These are phyloP conservation scores for Portevinia maculata DNA, from an alignment of 2,888 invertebrate genomes.

Conservation along the genomic window DNA sequence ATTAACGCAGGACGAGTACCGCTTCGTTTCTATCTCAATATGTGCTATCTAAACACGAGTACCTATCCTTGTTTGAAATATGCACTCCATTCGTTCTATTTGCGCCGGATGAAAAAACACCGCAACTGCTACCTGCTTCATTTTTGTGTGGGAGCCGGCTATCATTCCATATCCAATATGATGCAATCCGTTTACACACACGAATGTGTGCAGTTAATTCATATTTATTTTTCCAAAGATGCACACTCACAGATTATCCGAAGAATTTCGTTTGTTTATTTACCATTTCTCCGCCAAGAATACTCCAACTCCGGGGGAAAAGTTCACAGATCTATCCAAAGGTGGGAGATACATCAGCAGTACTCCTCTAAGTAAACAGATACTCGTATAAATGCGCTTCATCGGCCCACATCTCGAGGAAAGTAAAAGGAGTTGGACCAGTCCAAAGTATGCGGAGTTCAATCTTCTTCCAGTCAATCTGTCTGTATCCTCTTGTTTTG, in stretches of 20 bases:
- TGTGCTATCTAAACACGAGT: conserved; percentile 25
- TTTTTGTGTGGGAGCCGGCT: not conserved
- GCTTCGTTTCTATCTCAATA: not conserved
- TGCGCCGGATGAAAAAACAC: not conserved
- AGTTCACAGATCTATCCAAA: conserved; percentile 48
- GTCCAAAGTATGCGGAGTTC: not conserved
- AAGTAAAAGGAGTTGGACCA: conserved; percentile 16
- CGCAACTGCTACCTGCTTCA: not conserved
- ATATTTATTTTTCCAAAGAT: conserved; percentile 58
- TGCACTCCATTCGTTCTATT: not conserved
- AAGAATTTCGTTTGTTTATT: conserved; percentile 66
- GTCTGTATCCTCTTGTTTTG: conserved; percentile 54
- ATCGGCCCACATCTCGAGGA: conserved; percentile 51
- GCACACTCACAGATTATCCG: conserved; percentile 55
- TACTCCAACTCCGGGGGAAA: conserved; percentile 31
- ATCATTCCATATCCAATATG: conserved; percentile 5
- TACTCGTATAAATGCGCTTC: conserved; percentile 57
- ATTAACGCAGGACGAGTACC: conserved; percentile 17
- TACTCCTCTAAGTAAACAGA: conserved; percentile 49
- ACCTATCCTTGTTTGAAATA: conserved; percentile 24
- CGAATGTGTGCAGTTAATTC: conserved; percentile 33
- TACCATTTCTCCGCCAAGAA: conserved; percentile 61
- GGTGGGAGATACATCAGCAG: conserved; percentile 62
- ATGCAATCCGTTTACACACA: conserved; percentile 49
- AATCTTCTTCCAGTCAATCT: conserved; percentile 35